Base-by-base conservation (phyloP, 2,888 invertebrate species). In the Bembecia ichneumoniformis region DNA sequence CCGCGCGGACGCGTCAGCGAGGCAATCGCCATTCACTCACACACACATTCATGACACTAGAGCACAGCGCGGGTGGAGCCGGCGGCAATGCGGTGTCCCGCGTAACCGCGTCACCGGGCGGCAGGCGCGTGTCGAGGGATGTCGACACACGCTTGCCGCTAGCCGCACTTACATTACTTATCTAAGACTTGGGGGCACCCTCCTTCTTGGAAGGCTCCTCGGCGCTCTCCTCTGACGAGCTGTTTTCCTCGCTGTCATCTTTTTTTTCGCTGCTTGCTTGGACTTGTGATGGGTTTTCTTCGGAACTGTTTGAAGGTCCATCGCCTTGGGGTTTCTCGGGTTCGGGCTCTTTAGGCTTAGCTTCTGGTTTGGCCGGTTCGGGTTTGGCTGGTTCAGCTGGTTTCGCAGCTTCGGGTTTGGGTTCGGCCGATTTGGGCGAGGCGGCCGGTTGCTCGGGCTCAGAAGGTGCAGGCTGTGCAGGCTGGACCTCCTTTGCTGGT, bases 61-160 rank as follows among this genome's bases (percentile, higher is more conserved):
- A 58, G 58, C 66, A 61, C 16, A 46, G 46, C 54, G 54, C 51
- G 52, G 48, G 49, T 64, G 64, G 60, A 58, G 60, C 55, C 55
- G 28, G 20, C 51, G 57, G 58, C 63, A 63, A 14, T 14, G 40
- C 40, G 40, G 16, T 58, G 63, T 63, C 62, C 62, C 65, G 52
- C 58, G 55, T 52, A 62, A 62, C 59, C 56, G 58, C 55, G 57
- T 63, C 63, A 55, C 64, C 55, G 58, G 66, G 84, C 82, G 78
- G 82, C 57, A 74, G 78, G 72, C 76, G 84, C 82, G 81, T 79
- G 86, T 86, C 87, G 87, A 87, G 84, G 74, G 65, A 55, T 57
- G 82, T 84, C 82, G 87, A 87, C 83, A 78, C 84, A 81, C 81
- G 83, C 73, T 76, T 77, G 71, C 82, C 79, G 82, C 84, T 70